These are phyloP conservation scores for Callosobruchus maculatus DNA, from an alignment of 2,888 invertebrate genomes.

Conservation along the genomic window DNA sequence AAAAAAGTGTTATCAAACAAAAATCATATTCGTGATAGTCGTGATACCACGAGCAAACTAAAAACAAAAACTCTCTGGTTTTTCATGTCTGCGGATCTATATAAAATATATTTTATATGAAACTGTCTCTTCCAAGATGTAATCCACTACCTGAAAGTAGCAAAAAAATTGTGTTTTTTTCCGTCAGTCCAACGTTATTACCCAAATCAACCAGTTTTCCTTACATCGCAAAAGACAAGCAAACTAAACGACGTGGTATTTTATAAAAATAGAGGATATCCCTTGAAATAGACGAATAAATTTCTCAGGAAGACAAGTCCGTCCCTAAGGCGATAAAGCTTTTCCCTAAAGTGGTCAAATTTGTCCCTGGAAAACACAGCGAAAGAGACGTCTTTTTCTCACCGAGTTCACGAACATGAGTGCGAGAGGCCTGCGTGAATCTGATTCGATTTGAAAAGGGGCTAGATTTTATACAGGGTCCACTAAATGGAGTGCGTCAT, in stretches of 20 bases:
- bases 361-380: background rate
- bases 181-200: no score
- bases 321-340: slow-evolving; percentile 1
- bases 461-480: background rate
- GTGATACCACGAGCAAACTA: no score
- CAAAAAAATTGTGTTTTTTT: no score
- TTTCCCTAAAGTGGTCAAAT: slow-evolving; percentile 3
- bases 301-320: background rate
- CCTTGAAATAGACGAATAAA: background rate
- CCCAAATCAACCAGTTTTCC: no score
- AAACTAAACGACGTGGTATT: background rate
- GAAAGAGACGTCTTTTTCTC: background rate
- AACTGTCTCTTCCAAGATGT: no score
- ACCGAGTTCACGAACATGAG: background rate
- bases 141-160: no score
- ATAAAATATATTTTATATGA: no score
- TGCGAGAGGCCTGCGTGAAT: background rate
- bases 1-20: no score
- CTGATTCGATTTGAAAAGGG: background rate
- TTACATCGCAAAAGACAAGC: background rate
- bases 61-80: no score
- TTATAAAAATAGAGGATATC: background rate
- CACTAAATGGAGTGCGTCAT: no score
- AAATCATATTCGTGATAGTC: no score
- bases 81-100: no score